Evolutionary conservation across 2,797 vertebrate genomes (phyloP).

Genomic region (Chelonia mydas): DNA sequence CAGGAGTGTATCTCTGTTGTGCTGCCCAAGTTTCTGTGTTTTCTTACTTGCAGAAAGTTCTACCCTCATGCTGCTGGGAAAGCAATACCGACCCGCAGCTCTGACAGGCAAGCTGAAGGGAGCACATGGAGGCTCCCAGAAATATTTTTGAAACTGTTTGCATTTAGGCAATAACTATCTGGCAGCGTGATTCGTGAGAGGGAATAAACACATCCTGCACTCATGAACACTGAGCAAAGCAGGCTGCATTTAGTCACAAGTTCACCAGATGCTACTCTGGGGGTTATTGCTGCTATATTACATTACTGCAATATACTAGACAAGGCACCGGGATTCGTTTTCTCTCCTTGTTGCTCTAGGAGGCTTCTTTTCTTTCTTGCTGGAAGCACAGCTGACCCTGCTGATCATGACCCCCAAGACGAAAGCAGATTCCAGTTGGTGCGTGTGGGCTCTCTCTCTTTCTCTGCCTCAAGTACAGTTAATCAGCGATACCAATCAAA

Average conservation of each 20-base stretch:
- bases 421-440: background rate
- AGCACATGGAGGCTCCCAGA: conserved; percentile 10
- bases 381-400: conserved; percentile 44
- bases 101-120: conserved; percentile 8
- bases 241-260: conserved; percentile 69
- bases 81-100: conserved; percentile 29
- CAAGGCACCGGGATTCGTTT: conserved; percentile 54
- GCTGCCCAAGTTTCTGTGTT: background rate
- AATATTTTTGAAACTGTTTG: conserved; percentile 32
- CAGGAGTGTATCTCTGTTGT: background rate
- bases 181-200: background rate
- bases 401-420: conserved; percentile 12
- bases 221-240: conserved; percentile 59
- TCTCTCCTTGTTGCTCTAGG: conserved; percentile 43
- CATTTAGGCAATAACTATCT: background rate
- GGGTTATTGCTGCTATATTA: conserved; percentile 69
- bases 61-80: background rate
- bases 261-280: conserved; percentile 73
- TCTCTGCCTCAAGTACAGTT: background rate
- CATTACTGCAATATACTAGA: conserved; percentile 67
- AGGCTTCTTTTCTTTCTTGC: background rate
- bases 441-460: background rate
- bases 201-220: conserved; percentile 30
- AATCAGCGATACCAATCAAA: background rate
- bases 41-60: conserved; percentile 10